phyloP scores from a whole-genome alignment of 1,140 invertebrate species.

The Drosophila leontia region DNA sequence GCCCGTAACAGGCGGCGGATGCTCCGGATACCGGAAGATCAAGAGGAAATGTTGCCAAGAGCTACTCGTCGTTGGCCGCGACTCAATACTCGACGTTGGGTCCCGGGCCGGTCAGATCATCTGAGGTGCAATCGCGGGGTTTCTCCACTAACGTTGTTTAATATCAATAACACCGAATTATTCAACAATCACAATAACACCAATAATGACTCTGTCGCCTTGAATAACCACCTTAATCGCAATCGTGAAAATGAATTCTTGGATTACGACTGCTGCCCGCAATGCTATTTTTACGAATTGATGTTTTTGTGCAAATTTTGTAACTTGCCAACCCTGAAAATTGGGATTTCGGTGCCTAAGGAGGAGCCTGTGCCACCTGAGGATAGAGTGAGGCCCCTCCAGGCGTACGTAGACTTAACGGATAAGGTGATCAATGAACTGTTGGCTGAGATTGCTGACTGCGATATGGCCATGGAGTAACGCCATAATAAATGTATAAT shows the following conservation, averaged over 20 bases:
- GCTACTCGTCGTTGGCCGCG: not conserved
- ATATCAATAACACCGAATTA: not conserved
- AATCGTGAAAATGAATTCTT: not conserved
- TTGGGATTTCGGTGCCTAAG: not conserved
- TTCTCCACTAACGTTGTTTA: not conserved
- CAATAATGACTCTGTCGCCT: not conserved
- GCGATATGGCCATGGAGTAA: not conserved
- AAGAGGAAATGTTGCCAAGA: not conserved
- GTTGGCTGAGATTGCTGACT: not conserved
- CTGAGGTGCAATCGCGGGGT: not conserved
- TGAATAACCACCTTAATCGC: not conserved
- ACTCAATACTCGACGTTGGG: too few species aligned
- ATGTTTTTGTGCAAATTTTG: not conserved
- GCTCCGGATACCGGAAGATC: not conserved
- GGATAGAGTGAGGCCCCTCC: not conserved
- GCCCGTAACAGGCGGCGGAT: not conserved
- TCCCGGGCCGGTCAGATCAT: too few species aligned
- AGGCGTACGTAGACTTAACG: not conserved
- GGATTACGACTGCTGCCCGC: not conserved
- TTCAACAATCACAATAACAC: not conserved
- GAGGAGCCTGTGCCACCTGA: not conserved
- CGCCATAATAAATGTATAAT: not conserved
- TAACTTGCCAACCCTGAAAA: not conserved
- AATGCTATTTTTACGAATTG: not conserved
- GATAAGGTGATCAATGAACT: not conserved